Percentiles rank a stretch among this genome's conserved stretches.
phyloP scores from a whole-genome alignment of 1,140 invertebrate genomes.

The Bombus breviceps region DNA sequence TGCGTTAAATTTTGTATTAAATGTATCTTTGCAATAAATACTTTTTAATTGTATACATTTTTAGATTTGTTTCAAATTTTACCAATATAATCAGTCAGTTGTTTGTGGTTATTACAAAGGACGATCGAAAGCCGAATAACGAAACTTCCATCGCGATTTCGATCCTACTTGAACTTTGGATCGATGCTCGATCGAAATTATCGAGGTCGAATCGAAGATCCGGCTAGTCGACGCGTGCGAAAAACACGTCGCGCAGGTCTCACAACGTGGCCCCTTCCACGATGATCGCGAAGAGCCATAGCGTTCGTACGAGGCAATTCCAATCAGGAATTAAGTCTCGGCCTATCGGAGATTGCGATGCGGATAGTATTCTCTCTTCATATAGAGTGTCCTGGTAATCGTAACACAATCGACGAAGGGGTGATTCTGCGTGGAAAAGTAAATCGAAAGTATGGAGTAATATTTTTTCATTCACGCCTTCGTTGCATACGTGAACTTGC shows the following conservation, averaged over 20 bases:
- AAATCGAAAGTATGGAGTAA: no score
- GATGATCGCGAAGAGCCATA: constrained; percentile 57
- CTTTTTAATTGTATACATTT: no score
- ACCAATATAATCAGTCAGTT: no score
- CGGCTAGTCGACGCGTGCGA: constrained; percentile 54
- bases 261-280: constrained; percentile 46
- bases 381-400: no score
- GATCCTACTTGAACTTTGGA: background rate
- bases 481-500: no score
- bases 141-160: background rate
- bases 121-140: background rate
- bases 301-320: constrained; percentile 72
- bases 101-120: no score
- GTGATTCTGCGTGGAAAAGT: no score
- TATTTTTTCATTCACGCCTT: no score
- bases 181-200: constrained; percentile 26
- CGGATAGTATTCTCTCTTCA: constrained; percentile 60
- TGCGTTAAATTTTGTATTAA: no score
- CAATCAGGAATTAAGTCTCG: constrained; percentile 77
- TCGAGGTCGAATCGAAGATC: constrained; percentile 4
- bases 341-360: constrained; percentile 75
- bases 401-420: no score
- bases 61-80: no score
- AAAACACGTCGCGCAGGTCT: constrained; percentile 68
- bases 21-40: no score